Percentiles rank a stretch among this genome's conserved stretches.
These are phyloP conservation scores for Xenentodon cancila DNA, from an alignment of 2,797 vertebrate genomes.

Conservation along the genomic window DNA sequence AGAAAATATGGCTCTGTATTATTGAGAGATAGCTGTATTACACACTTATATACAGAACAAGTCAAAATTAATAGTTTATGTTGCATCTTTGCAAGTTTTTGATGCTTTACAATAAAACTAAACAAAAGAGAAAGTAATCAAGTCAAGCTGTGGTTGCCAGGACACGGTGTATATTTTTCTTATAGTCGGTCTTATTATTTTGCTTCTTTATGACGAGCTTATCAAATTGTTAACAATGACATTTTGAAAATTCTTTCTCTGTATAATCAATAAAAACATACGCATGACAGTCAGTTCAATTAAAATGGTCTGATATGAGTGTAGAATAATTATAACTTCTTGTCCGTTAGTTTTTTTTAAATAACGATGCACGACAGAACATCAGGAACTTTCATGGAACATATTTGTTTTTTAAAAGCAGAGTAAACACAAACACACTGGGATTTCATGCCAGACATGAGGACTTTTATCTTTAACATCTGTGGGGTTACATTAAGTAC, in stretches of 20 bases:
- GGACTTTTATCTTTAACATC: background rate
- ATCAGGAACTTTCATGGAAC: background rate
- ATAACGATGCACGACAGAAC: background rate
- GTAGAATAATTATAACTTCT: conserved; percentile 13
- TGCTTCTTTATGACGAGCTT: conserved; percentile 8
- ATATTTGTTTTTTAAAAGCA: background rate
- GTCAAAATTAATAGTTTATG: background rate
- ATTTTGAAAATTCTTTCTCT: background rate
- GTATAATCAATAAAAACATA: conserved; percentile 10
- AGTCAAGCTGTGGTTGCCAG: conserved; percentile 14
- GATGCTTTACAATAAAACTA: conserved; percentile 11
- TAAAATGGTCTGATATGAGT: conserved; percentile 3
- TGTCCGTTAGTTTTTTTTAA: conserved; percentile 4
- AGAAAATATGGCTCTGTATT: background rate
- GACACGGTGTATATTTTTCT: conserved; percentile 10
- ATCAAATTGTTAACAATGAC: conserved; percentile 3
- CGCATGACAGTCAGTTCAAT: conserved; percentile 1
- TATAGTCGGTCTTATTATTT: conserved; percentile 22
- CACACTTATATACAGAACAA: background rate
- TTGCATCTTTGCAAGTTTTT: background rate
- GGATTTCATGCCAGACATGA: background rate
- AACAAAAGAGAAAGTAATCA: background rate
- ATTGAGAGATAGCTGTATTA: too few relatives aligned
- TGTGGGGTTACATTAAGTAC: background rate
- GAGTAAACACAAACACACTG: too few relatives aligned